Evolutionary conservation across 2,888 invertebrate species (phyloP).

Genomic region (Papilio elwesi): DNA sequence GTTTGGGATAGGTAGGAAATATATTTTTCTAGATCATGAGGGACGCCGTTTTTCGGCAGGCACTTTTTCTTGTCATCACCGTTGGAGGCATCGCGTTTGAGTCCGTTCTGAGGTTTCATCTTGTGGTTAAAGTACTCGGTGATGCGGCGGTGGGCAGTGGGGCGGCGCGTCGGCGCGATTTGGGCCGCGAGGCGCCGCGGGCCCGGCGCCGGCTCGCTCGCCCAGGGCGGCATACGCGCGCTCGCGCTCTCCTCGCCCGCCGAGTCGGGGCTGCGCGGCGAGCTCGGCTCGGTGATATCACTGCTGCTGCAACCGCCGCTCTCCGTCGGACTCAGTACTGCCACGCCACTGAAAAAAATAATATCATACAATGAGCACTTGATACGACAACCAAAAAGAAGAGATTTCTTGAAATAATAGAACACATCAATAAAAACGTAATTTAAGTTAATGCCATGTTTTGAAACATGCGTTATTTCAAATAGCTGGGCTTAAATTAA

Average conservation of each 20-base stretch:
- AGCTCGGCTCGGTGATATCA: slow-evolving; percentile 94
- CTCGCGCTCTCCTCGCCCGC: slow-evolving; percentile 79
- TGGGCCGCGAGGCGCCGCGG: slow-evolving; percentile 75
- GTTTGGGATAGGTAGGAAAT: slow-evolving; percentile 80
- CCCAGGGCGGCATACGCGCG: slow-evolving; percentile 82
- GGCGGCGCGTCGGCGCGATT: slow-evolving; percentile 65
- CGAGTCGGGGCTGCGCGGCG: slow-evolving; percentile 90
- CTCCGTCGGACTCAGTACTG: slow-evolving; percentile 90
- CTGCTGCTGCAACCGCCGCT: slow-evolving; percentile 88
- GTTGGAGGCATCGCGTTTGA: slow-evolving; percentile 73
- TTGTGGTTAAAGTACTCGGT: slow-evolving; percentile 94
- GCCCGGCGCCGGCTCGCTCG: slow-evolving; percentile 77
- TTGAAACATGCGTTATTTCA: too few relatives aligned
- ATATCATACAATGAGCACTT: background rate
- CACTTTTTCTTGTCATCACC: slow-evolving; percentile 77
- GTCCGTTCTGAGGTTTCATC: slow-evolving; percentile 87
- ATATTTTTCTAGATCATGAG: slow-evolving; percentile 79
- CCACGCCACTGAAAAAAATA: slow-evolving; percentile 89
- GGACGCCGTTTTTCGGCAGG: slow-evolving; percentile 76
- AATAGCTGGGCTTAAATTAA: too few relatives aligned
- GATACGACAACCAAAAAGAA: background rate
- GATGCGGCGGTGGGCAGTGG: slow-evolving; percentile 89
- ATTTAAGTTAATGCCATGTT: too few relatives aligned
- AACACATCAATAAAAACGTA: too few relatives aligned
- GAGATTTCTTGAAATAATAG: background rate